Conservation (phyloP, 2,888 invertebrate species). For the Alloscopus bannaensis region DNA sequence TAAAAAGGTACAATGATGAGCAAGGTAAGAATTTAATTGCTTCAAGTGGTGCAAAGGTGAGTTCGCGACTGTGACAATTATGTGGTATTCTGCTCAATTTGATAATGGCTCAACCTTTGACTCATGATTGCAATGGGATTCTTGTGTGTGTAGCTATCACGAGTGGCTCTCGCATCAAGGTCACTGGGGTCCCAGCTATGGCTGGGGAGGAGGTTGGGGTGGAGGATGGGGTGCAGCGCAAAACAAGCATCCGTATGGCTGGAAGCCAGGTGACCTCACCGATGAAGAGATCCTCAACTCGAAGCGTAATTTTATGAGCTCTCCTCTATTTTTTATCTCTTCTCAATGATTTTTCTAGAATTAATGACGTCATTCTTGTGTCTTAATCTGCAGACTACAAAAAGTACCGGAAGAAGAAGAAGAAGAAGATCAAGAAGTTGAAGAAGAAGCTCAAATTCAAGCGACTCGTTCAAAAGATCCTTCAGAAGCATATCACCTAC, state of each 20-base stretch:
- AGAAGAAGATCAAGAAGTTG: conserved; percentile 72
- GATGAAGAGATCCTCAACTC: conserved; percentile 72
- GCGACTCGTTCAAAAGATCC: conserved; percentile 71
- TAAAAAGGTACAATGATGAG: too few species aligned
- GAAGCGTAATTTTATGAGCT: too few species aligned
- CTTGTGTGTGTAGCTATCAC: conserved; percentile 33
- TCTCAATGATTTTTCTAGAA: too few species aligned
- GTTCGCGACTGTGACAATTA: too few species aligned
- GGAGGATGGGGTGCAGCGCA: conserved; percentile 21
- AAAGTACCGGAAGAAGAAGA: conserved; percentile 72
- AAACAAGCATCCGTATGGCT: conserved; percentile 57
- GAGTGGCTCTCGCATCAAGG: conserved; percentile 36
- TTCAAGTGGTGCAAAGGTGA: too few species aligned
- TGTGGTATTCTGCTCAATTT: too few species aligned
- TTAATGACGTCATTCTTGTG: too few species aligned
- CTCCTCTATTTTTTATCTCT: too few species aligned
- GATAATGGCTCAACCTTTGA: too few species aligned
- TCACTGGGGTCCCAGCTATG: conserved; percentile 39
- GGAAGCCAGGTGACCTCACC: conserved; percentile 63
- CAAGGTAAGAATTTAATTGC: too few species aligned
- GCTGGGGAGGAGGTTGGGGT: conserved; percentile 31
- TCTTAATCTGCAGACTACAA: conserved; percentile 69
- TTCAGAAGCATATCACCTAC: conserved; percentile 72
- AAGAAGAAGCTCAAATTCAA: conserved; percentile 73
- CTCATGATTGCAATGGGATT: too few species aligned